Base-by-base conservation (phyloP, 2,113 vertebrate species). In the Jaculus jaculus region DNA sequence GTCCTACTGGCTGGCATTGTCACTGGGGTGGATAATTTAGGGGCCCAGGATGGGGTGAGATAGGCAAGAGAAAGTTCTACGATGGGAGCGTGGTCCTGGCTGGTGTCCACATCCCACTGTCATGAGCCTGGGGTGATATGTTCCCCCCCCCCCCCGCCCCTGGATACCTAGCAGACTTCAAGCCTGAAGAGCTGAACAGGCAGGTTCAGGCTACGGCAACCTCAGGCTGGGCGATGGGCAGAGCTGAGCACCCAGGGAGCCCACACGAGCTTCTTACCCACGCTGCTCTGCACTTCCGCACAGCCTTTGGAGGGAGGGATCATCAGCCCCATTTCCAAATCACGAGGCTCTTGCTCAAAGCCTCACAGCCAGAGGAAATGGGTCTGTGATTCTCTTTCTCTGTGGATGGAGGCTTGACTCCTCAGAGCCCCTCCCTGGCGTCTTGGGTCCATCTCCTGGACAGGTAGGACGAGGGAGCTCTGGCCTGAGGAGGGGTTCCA, bases 181-280 rank as follows among this genome's bases (percentile, higher is more conserved):
- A 68, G 72, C 51, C 32, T 11, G 34, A n/a, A 72, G 5, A 42
- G 23, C 0, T 5, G 3, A 37, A 30, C 69, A 32, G 3, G 18
- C 37, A 6, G 61, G 24, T 4, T 0, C 10, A 21, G 0, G 23
- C 23, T 7, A 12, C 7, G 3, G 47, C 26, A 28, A 12, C 37
- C 28, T 71, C 39, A 42, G 69, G 42, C 20, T 2, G 23, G 18
- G 11, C 23, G 18, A 2, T 0, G 5, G 39, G 15, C 1, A 3
- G 51, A 60, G 63, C 16, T 1, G 5, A 11, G 42, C 8, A 6
- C 42, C 9, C 9, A 6, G 39, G 5, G 18, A 17, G 21, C 12
- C 3, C 0, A 1, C 23, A 42, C 34, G 3, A 2, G 8, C 24
- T 8, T 15, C 13, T n/a, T 42, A 42, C n/a, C 34, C 16, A 3